Percentiles rank a stretch among this genome's conserved stretches.
Conservation (phyloP, 2,888 invertebrate species). For the Seira sanloemensis region DNA sequence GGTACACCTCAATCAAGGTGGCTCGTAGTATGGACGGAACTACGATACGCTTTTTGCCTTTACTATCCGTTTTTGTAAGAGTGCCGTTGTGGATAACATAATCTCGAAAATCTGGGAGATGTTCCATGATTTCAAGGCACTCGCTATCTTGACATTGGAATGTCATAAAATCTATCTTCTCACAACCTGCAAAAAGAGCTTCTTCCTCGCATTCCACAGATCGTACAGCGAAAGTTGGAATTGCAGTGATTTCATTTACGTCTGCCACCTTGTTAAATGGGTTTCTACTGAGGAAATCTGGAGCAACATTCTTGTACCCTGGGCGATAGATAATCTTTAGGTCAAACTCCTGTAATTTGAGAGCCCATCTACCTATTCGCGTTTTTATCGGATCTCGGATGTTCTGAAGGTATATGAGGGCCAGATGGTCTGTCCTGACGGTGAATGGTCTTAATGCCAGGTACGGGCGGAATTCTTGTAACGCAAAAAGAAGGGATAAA, state of each 20-base stretch:
- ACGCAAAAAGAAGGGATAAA: conserved; percentile 60
- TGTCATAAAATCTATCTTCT: neutral
- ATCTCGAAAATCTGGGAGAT: neutral
- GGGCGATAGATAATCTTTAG: conserved; percentile 17
- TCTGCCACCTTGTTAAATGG: neutral
- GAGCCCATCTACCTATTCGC: conserved; percentile 43
- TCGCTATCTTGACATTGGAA: neutral
- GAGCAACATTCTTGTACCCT: conserved; percentile 29
- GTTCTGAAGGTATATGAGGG: conserved; percentile 38
- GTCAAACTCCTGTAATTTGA: conserved; percentile 45
- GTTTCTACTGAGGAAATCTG: conserved; percentile 51
- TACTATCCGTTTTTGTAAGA: neutral
- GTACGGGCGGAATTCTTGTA: conserved; percentile 65
- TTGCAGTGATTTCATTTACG: neutral
- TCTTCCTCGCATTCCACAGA: neutral
- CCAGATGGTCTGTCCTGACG: conserved; percentile 64
- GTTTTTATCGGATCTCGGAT: conserved; percentile 28
- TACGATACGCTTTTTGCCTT: neutral
- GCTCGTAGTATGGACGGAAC: conserved; percentile 10
- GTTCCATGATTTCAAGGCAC: neutral
- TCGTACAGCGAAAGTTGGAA: neutral
- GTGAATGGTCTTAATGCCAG: conserved; percentile 55
- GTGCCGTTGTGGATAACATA: neutral
- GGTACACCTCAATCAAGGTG: conserved; percentile 23
- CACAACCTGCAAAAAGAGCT: neutral